Conservation (phyloP, 2,797 vertebrate species). For the Menidia menidia region DNA sequence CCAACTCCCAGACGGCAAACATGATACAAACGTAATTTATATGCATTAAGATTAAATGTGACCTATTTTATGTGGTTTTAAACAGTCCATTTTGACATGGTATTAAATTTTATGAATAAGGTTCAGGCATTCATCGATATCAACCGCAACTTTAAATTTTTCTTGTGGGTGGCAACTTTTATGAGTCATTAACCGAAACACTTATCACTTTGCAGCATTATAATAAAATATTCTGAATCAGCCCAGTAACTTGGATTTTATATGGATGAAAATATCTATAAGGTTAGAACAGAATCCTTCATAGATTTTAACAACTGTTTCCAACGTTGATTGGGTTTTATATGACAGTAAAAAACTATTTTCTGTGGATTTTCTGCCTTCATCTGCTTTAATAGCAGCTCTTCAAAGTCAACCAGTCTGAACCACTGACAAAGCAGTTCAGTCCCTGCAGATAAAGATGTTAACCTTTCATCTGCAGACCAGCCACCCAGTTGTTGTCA, state of each 20-base stretch:
- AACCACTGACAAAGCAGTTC: constrained; percentile 24
- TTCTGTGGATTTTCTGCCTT: neutral
- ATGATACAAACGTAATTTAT: neutral
- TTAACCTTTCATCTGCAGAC: constrained; percentile 31
- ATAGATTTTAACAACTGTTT: neutral
- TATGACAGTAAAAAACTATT: neutral
- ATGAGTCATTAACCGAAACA: too few species aligned
- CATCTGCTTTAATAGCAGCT: neutral
- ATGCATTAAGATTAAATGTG: neutral
- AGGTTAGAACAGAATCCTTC: neutral
- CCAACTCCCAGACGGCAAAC: too few species aligned
- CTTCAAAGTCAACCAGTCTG: constrained; percentile 4
- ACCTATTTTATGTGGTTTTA: too few species aligned
- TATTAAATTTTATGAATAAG: too few species aligned
- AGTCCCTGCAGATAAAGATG: constrained; percentile 24
- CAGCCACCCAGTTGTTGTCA: neutral
- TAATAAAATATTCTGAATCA: neutral
- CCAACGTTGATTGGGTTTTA: neutral
- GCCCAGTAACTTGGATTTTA: neutral
- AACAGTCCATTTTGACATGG: too few species aligned
- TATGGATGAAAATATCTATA: neutral
- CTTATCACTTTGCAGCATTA: neutral
- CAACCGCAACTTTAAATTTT: too few species aligned
- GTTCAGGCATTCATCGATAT: too few species aligned
- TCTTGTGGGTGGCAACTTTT: too few species aligned